phyloP scores from a whole-genome alignment of 2,113 vertebrate genomes.

The Bagarius yarrelli region DNA sequence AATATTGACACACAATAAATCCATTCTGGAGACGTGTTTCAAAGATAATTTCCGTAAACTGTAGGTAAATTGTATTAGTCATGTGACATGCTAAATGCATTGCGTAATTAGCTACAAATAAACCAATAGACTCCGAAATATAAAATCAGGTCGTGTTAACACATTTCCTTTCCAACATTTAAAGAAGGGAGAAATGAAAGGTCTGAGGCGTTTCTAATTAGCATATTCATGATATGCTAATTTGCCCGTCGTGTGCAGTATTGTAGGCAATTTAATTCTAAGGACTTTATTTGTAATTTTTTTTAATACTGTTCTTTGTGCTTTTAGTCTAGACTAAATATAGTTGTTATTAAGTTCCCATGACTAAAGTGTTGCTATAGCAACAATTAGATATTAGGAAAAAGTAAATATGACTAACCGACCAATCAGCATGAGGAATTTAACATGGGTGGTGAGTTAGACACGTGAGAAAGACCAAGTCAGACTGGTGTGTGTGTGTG shows the following conservation, averaged over 20 bases:
- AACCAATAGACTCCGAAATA: background rate
- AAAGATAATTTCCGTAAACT: too few species aligned
- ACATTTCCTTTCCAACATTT: background rate
- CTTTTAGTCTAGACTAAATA: too few species aligned
- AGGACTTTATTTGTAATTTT: background rate
- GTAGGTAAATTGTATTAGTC: background rate
- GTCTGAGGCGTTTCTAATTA: background rate
- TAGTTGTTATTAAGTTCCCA: background rate
- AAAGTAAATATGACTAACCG: too few species aligned
- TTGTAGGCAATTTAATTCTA: background rate
- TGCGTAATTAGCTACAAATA: background rate
- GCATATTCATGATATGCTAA: background rate
- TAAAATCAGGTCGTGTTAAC: background rate
- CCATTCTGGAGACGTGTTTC: too few species aligned
- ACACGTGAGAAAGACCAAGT: background rate
- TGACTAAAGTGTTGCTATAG: background rate
- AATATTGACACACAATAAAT: too few species aligned
- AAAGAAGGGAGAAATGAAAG: too few species aligned
- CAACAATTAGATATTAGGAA: background rate
- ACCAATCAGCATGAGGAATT: background rate
- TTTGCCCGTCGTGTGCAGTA: background rate
- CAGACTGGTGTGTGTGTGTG: slow-evolving; percentile 16
- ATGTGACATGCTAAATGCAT: background rate
- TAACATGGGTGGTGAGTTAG: background rate
- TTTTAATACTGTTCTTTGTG: background rate